Percentiles rank a stretch among this genome's conserved stretches.
These are phyloP conservation scores for Micromys minutus DNA, from an alignment of 2,113 vertebrate species.

Conservation along the genomic window DNA sequence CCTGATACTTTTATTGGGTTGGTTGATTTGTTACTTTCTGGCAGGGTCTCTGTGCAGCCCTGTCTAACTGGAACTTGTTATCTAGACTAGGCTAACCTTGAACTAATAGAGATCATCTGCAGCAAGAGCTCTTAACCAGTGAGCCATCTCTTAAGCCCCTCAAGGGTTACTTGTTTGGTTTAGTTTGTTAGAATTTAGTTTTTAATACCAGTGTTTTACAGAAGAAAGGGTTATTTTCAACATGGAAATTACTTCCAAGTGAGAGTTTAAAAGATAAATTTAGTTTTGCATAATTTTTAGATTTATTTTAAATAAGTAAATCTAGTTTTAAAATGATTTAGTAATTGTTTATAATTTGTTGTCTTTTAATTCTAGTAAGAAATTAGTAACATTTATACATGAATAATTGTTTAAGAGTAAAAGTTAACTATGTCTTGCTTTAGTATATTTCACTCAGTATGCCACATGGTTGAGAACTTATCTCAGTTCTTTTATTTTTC, in stretches of 20 bases:
- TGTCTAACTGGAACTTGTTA: neutral
- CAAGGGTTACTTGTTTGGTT: neutral
- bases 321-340: slow-evolving; percentile 23
- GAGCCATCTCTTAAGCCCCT: neutral
- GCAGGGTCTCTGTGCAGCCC: neutral
- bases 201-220: neutral
- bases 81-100: neutral
- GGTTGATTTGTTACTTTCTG: neutral
- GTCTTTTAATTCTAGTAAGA: slow-evolving; percentile 10
- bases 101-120: neutral
- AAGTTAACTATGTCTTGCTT: neutral
- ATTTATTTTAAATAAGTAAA: neutral
- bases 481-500: slow-evolving; percentile 54
- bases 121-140: neutral
- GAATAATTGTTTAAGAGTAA: slow-evolving; percentile 43
- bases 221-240: slow-evolving; percentile 37
- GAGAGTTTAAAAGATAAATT: slow-evolving; percentile 14
- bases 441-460: neutral
- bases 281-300: neutral
- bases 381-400: slow-evolving; percentile 30
- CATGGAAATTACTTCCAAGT: slow-evolving; percentile 43
- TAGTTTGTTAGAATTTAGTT: slow-evolving; percentile 3
- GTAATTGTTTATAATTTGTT: slow-evolving; percentile 51
- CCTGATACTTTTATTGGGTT: neutral
- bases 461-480: neutral